Conservation (phyloP, 2,113 vertebrate genomes). For the Cryptomyrus ogoouensis region DNA sequence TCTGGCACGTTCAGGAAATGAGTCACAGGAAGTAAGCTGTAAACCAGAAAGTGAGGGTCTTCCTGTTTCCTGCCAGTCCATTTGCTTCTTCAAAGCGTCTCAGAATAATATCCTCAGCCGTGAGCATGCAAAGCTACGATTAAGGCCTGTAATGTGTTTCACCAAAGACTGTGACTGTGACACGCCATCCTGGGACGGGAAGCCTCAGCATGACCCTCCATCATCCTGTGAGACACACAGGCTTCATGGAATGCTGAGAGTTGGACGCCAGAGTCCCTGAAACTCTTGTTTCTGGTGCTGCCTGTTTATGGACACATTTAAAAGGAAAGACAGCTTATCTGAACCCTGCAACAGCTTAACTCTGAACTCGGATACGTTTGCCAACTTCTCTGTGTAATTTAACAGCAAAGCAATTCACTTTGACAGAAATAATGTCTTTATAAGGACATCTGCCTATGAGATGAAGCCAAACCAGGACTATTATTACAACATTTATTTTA, state of each 20-base stretch:
- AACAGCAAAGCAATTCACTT: background rate
- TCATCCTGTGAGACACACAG: background rate
- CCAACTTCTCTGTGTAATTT: background rate
- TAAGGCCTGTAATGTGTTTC: background rate
- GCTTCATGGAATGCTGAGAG: background rate
- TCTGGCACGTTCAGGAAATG: background rate
- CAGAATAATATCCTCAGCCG: background rate
- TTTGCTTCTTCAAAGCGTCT: background rate
- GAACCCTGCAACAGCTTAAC: background rate
- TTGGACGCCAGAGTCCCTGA: background rate
- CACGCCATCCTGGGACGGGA: background rate
- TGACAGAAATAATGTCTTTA: background rate
- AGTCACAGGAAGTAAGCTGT: background rate
- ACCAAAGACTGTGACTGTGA: background rate
- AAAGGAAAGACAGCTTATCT: background rate
- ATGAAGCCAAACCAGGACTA: background rate
- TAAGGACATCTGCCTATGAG: slow-evolving; percentile 1
- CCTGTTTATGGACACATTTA: background rate
- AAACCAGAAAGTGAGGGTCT: background rate
- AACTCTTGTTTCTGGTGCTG: background rate
- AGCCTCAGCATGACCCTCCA: background rate
- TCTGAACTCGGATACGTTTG: background rate
- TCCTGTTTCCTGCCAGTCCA: background rate
- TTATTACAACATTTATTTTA: background rate
- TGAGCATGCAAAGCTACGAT: background rate